Percentiles rank a stretch among this genome's conserved stretches.
Evolutionary conservation across 1,140 invertebrate species (phyloP).

Genomic region (Rhopalosiphum maidis): DNA sequence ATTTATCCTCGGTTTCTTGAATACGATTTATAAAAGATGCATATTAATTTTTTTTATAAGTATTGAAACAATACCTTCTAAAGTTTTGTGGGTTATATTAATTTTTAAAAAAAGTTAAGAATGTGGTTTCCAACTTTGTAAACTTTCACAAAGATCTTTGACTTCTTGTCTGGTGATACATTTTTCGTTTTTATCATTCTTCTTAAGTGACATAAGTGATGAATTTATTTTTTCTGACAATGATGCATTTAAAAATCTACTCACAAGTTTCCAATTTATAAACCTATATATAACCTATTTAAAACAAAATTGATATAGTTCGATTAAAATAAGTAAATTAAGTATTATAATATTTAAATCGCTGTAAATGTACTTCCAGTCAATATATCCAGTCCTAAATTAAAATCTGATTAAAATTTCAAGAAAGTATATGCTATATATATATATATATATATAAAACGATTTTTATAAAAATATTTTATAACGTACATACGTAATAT

Average conservation of each 20-base stretch:
- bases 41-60: not conserved
- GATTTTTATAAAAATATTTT: too few relatives aligned
- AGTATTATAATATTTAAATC: too few relatives aligned
- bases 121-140: slow-evolving; percentile 58
- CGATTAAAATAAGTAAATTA: too few relatives aligned
- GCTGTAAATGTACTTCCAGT: too few relatives aligned
- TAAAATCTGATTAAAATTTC: too few relatives aligned
- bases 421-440: too few relatives aligned
- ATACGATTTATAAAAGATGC: not conserved
- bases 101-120: slow-evolving; percentile 58
- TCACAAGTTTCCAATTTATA: not conserved
- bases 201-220: not conserved
- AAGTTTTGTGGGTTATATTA: slow-evolving; percentile 55
- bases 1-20: not conserved
- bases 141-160: slow-evolving; percentile 44
- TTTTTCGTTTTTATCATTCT: slow-evolving; percentile 57
- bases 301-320: too few relatives aligned
- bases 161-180: slow-evolving; percentile 37
- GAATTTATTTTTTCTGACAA: slow-evolving; percentile 17
- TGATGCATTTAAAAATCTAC: slow-evolving; percentile 19
- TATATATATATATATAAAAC: too few relatives aligned
- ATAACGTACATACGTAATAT: too few relatives aligned
- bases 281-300: too few relatives aligned
- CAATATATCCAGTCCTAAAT: too few relatives aligned
- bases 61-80: slow-evolving; percentile 40